A percentile compares a stretch with the other conserved stretches of the same genome.
Evolutionary conservation across 2,113 vertebrate species (phyloP).

Genomic region (Capreolus pygargus): DNA sequence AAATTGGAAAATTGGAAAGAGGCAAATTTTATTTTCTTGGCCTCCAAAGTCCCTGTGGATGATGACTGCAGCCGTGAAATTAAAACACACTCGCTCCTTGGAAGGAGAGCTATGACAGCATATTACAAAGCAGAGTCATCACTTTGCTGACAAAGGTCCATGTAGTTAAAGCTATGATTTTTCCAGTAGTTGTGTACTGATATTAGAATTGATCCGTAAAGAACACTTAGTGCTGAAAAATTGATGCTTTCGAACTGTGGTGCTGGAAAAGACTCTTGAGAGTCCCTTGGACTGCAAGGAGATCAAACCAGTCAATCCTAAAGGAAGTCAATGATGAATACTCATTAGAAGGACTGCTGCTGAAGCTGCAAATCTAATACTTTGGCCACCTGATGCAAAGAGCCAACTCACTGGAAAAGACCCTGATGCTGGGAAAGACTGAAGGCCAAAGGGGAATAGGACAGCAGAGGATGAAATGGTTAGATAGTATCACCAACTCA

Average conservation of each 20-base stretch:
- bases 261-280: not conserved
- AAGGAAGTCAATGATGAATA: not conserved
- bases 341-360: not conserved
- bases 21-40: not conserved
- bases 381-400: not conserved
- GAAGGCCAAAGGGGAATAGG: not conserved
- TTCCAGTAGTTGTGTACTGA: not conserved
- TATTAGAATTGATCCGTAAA: not conserved
- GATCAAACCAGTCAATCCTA: not conserved
- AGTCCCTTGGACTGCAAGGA: not conserved
- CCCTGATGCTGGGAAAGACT: not conserved
- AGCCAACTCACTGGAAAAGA: not conserved
- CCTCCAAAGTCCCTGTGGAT: not conserved
- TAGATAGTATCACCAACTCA: not conserved
- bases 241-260: not conserved
- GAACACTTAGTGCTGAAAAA: not conserved
- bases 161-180: not conserved
- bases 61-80: not conserved
- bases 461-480: not conserved
- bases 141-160: not conserved
- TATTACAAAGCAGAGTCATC: not conserved
- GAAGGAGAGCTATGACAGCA: not conserved
- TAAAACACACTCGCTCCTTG: not conserved
- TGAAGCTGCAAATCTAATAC: not conserved
- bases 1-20: not conserved